Percentiles rank a stretch among this genome's conserved stretches.
phyloP scores from a whole-genome alignment of 2,888 invertebrate genomes.

The Meloe dianella region DNA sequence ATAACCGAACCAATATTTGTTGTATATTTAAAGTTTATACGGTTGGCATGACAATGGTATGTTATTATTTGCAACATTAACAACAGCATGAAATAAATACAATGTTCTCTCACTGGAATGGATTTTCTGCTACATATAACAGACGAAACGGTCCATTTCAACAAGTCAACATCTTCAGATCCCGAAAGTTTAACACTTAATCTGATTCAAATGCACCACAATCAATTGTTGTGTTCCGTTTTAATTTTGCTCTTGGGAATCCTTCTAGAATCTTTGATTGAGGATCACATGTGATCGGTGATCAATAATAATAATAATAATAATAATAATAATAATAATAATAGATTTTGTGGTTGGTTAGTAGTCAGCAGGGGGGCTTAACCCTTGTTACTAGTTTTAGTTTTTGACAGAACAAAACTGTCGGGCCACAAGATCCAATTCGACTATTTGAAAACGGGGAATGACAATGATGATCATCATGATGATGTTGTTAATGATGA shows the following conservation, averaged over 20 bases:
- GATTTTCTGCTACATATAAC: slow-evolving; percentile 6
- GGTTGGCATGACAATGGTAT: neutral
- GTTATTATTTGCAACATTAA: neutral
- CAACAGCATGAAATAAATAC: neutral
- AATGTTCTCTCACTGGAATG: neutral
- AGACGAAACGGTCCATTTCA: neutral
- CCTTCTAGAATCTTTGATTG: neutral
- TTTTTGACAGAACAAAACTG: slow-evolving; percentile 45
- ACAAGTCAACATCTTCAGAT: neutral
- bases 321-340: slow-evolving; percentile 43
- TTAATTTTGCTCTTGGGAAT: neutral
- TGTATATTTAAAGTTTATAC: neutral
- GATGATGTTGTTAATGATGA: neutral
- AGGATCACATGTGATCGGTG: slow-evolving; percentile 40
- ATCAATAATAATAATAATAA: slow-evolving; percentile 43
- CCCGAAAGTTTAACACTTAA: neutral
- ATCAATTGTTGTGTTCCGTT: neutral
- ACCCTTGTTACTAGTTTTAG: slow-evolving; percentile 48
- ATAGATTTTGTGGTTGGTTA: slow-evolving; percentile 49
- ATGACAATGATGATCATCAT: neutral
- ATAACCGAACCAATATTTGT: neutral
- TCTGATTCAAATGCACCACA: no score
- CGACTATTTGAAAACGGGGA: neutral
- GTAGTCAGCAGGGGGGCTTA: slow-evolving; percentile 48
- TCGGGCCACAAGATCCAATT: slow-evolving; percentile 34